Percentiles rank a stretch among this genome's conserved stretches.
phyloP scores from a whole-genome alignment of 2,113 vertebrate species.

The Dissostichus mawsoni region DNA sequence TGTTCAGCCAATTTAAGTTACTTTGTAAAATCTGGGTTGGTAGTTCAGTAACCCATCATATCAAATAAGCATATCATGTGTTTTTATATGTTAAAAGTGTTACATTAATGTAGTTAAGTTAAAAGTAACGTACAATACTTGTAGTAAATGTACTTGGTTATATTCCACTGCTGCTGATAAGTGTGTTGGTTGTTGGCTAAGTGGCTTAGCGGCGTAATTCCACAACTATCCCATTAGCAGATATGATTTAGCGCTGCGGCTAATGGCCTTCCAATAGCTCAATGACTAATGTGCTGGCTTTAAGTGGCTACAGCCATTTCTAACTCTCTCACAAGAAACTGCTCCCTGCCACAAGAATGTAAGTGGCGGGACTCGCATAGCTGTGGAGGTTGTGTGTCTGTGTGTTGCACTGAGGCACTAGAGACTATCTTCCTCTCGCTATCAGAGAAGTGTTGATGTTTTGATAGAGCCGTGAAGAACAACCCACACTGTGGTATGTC shows the following conservation, averaged over 20 bases:
- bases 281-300: slow-evolving; percentile 35
- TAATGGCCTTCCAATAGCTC: slow-evolving; percentile 67
- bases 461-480: slow-evolving; percentile 23
- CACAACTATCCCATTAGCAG: slow-evolving; percentile 63
- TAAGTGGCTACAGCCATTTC: slow-evolving; percentile 58
- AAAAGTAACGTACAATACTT: too few species aligned
- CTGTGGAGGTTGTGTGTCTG: slow-evolving; percentile 5
- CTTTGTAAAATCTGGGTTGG: too few species aligned
- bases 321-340: slow-evolving; percentile 43
- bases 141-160: too few species aligned
- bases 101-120: too few species aligned
- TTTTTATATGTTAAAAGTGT: too few species aligned
- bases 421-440: slow-evolving; percentile 9
- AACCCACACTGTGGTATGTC: neutral
- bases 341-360: too few species aligned
- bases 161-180: neutral
- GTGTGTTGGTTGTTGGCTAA: slow-evolving; percentile 38
- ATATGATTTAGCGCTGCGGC: slow-evolving; percentile 47
- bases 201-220: slow-evolving; percentile 63
- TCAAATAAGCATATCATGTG: too few species aligned
- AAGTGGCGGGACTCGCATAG: neutral
- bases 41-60: too few species aligned
- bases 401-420: neutral
- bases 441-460: slow-evolving; percentile 15
- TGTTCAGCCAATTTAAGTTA: too few species aligned